Percentiles rank a stretch among this genome's conserved stretches.
Conservation (phyloP, 2,888 invertebrate species). For the Drosophila mayaguana region DNA sequence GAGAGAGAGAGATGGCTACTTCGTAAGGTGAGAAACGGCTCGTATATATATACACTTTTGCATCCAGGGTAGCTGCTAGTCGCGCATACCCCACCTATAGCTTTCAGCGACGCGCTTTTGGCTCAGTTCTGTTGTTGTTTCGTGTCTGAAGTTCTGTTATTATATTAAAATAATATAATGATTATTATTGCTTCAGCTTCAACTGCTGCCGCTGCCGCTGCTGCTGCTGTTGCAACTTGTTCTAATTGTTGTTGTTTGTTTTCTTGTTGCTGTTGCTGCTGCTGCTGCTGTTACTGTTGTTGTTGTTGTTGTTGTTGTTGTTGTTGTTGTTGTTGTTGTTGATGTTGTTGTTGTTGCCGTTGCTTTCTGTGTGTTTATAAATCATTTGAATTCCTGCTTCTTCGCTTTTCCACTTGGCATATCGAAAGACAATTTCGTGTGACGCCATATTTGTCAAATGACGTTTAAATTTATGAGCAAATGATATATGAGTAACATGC, state of each 20-base stretch:
- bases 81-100: neutral
- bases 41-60: neutral
- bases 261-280: too few species aligned
- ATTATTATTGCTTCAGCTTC: slow-evolving; percentile 42
- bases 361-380: slow-evolving; percentile 43
- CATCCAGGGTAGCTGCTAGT: slow-evolving; percentile 1
- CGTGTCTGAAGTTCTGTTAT: slow-evolving; percentile 69
- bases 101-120: neutral
- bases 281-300: slow-evolving; percentile 16
- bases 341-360: slow-evolving; percentile 11
- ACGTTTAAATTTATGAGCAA: slow-evolving; percentile 74
- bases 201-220: neutral
- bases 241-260: slow-evolving; percentile 3
- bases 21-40: neutral
- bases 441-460: slow-evolving; percentile 76
- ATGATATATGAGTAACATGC: slow-evolving; percentile 65
- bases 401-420: slow-evolving; percentile 37
- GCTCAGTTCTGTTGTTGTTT: slow-evolving; percentile 27
- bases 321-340: slow-evolving; percentile 16
- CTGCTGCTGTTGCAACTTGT: slow-evolving; percentile 6
- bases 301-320: slow-evolving; percentile 9
- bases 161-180: slow-evolving; percentile 73
- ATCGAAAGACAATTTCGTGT: slow-evolving; percentile 66
- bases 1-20: too few species aligned
- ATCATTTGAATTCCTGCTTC: slow-evolving; percentile 52